Base-by-base conservation (phyloP, 2,797 vertebrate genomes). In the Tokudaia muenninki region DNA sequence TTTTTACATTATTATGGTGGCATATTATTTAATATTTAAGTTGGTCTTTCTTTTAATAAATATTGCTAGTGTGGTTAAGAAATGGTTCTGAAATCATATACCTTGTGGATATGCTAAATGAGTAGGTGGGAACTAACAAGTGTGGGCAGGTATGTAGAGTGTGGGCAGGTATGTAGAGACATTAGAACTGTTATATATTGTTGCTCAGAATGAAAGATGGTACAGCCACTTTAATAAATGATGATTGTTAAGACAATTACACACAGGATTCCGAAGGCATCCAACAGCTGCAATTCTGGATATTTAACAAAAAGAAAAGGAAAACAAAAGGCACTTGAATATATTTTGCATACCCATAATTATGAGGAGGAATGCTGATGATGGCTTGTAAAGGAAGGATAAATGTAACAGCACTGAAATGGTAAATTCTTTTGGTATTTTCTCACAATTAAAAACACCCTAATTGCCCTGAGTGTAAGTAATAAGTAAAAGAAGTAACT, bases 181-280 rank as follows among this genome's bases (percentile, higher is more conserved):
- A 79, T 0, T 78, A 17, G 44, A 65, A 92, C 10, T 0, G 22
- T 24, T 65, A 7, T 16, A 21, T 7, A 7, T 17, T 67, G 3
- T 12, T 87, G 31, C 9, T 65, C 59, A 37, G 16, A 70, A 83
- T 41, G 4, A 34, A 55, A 90, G 92, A 93, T 72, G 31, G 11
- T 14, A 74, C 0, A 70, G 14, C 59, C n/a, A 50, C 47, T 80
- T 16, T 70, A 26, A 50, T 47, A 80, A 88, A 77, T 61, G 47
- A 63, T 24, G 75, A 84, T 37, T 75, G 29, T 44, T 88, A 50
- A 87, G 72, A 92, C 17, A 79, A 59, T 63, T 86, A 77, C 95
- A 77, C 44, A 84, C 0, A 59, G 47, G 74, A 74, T 91, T 67
- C 34, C 1, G n/a, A 74, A 22, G 13, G 47, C 50, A 50, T 41